Base-by-base conservation (phyloP, 92 coral and sea anemone species). In the Zoanthus sansibaricus region DNA sequence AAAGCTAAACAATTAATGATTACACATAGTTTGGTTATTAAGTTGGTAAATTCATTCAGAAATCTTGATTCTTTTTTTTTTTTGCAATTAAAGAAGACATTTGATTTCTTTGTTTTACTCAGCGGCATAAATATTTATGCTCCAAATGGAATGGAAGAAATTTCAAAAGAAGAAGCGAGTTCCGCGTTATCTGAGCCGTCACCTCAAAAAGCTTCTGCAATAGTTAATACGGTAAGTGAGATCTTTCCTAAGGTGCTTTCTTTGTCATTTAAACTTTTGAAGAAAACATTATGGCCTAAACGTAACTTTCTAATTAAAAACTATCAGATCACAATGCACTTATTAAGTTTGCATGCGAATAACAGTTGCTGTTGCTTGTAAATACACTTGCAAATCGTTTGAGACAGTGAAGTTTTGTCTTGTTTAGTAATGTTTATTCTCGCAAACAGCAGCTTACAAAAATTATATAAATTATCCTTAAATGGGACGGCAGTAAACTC, bases 141-240 rank as follows among this genome's bases (percentile, higher is more conserved):
- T 10, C 85, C 85, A 64, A 66, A 80, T 80, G 74, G 47, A 47
- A 64, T 80, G 85, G 62, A 80, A 11, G 45, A 25, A 16, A 66
- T 66, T 20, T 46, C 74, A 33, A 49, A 31, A 62, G 16, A n/a
- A 47, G 52, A 80, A 45, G 37, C 83, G 1, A 45, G 61, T 46
- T 62, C 84, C 16, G 18, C 33, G 54, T 2, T 55, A 21, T 5
- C 72, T 9, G 37, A 8, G 20, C 56, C 73, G 8, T 13, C 18
- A 32, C 42, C 74, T 44, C 59, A 8, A 80, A 80, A 59, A 45
- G 45, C 55, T 49, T 80, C 75, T 47, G 56, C 74, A 80, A 77
- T 46, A 56, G 9, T 61, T 12, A 33, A 33, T 33, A 44, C 85
- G 74, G 85, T 80, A 20, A 80, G 75, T 66, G 44, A 79, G n/a